Conservation (phyloP, 1,140 invertebrate species). For the Rhyacophila brunnea region DNA sequence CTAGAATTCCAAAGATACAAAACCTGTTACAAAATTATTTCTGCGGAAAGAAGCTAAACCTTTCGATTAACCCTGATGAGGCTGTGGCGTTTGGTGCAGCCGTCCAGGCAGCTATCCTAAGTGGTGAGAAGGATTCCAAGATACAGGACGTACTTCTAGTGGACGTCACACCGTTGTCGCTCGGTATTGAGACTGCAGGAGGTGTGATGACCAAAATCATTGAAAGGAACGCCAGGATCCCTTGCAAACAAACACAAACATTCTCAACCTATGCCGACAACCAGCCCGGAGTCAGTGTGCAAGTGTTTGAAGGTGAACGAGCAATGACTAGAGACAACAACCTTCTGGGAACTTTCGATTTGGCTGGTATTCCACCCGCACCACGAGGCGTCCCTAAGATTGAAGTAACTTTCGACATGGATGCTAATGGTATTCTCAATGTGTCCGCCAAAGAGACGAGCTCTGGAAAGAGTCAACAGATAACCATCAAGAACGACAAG, state of each 20-base stretch:
- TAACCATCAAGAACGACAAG: constrained; percentile 60
- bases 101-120: constrained; percentile 64
- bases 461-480: constrained; percentile 54
- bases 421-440: constrained; percentile 65
- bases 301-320: constrained; percentile 75
- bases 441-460: constrained; percentile 60
- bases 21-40: constrained; percentile 63
- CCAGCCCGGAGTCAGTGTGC: constrained; percentile 68
- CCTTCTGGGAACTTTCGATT: constrained; percentile 72
- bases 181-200: constrained; percentile 67
- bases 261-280: constrained; percentile 70
- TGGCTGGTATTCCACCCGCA: constrained; percentile 52
- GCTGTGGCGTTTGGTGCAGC: constrained; percentile 67
- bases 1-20: constrained; percentile 67
- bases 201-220: constrained; percentile 68
- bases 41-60: constrained; percentile 60
- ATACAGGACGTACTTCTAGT: constrained; percentile 77
- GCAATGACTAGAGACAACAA: constrained; percentile 80
- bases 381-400: constrained; percentile 64
- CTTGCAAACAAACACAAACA: constrained; percentile 62
- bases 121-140: constrained; percentile 55
- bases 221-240: constrained; percentile 62
- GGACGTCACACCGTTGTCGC: constrained; percentile 63
- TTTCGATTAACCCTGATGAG: constrained; percentile 69
- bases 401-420: constrained; percentile 62